These are phyloP conservation scores for Drosophila flavopinicola DNA, from an alignment of 2,888 invertebrate genomes.

Conservation along the genomic window DNA sequence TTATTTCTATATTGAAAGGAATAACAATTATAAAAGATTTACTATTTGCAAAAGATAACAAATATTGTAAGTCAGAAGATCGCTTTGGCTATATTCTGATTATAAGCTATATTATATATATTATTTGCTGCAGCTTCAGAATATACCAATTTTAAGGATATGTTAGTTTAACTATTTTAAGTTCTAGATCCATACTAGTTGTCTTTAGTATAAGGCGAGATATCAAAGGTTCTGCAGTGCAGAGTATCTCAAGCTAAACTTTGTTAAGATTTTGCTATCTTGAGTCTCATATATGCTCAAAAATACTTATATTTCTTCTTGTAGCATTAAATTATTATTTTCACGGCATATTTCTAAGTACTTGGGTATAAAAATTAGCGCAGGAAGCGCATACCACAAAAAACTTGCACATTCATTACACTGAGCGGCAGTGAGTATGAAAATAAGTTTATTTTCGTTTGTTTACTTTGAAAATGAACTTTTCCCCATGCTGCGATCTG, in stretches of 20 bases:
- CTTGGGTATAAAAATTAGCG: constrained; percentile 57
- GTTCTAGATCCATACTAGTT: too few relatives aligned
- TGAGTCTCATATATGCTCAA: not conserved
- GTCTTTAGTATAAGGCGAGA: too few relatives aligned
- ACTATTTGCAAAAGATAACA: too few relatives aligned
- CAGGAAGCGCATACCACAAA: constrained; percentile 73
- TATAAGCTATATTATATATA: too few relatives aligned
- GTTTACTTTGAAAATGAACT: constrained; percentile 75
- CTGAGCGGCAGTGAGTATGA: constrained; percentile 60
- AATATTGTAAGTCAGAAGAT: too few relatives aligned
- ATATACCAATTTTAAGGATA: too few relatives aligned
- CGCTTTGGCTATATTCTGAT: too few relatives aligned
- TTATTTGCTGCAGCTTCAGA: too few relatives aligned
- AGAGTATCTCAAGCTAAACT: not conserved
- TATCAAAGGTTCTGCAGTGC: not conserved
- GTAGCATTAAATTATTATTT: constrained; percentile 30
- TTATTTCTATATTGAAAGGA: too few relatives aligned
- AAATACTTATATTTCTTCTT: constrained; percentile 17
- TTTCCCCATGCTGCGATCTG: constrained; percentile 57
- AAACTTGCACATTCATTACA: constrained; percentile 74
- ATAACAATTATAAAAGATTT: too few relatives aligned
- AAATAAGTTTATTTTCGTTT: constrained; percentile 76
- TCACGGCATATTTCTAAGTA: constrained; percentile 54
- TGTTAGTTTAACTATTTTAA: too few relatives aligned
- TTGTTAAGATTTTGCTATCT: not conserved